Evolutionary conservation across 23 tunicate species (phyloP).

Genomic region (Botrylloides violaceus): DNA sequence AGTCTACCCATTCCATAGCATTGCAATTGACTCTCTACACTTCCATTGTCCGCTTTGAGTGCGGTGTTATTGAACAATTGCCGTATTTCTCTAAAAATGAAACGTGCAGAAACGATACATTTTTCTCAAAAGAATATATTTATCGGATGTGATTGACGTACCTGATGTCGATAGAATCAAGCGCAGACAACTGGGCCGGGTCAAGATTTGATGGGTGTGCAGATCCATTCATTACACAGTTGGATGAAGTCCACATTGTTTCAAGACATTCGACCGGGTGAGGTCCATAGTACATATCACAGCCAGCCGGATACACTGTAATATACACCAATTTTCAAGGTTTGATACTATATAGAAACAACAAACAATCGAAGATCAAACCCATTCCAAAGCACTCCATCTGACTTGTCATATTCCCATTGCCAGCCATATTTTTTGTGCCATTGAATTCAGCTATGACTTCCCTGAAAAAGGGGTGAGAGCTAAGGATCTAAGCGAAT

Average conservation of each 20-base stretch:
- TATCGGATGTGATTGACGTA: too few relatives aligned
- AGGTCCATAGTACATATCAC: conserved; percentile 13
- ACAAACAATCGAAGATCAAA: background rate
- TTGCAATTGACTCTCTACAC: too few relatives aligned
- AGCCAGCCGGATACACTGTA: conserved; percentile 1
- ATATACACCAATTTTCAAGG: background rate
- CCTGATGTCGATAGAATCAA: background rate
- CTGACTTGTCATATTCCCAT: background rate
- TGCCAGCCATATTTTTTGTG: background rate
- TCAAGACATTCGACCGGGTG: conserved; percentile 18
- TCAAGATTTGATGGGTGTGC: background rate
- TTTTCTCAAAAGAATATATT: background rate
- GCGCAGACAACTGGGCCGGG: background rate
- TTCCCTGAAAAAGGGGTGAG: background rate
- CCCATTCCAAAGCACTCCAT: background rate
- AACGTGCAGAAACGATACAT: background rate
- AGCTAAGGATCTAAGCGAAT: too few relatives aligned
- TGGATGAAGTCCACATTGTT: conserved; percentile 14
- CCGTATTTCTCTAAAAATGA: too few relatives aligned
- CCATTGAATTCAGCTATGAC: background rate
- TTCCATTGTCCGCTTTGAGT: too few relatives aligned
- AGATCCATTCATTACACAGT: background rate
- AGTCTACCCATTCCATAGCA: too few relatives aligned
- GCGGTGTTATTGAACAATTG: too few relatives aligned
- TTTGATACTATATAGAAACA: background rate